phyloP scores from a whole-genome alignment of 2,113 vertebrate genomes.

The Tor tambroides region DNA sequence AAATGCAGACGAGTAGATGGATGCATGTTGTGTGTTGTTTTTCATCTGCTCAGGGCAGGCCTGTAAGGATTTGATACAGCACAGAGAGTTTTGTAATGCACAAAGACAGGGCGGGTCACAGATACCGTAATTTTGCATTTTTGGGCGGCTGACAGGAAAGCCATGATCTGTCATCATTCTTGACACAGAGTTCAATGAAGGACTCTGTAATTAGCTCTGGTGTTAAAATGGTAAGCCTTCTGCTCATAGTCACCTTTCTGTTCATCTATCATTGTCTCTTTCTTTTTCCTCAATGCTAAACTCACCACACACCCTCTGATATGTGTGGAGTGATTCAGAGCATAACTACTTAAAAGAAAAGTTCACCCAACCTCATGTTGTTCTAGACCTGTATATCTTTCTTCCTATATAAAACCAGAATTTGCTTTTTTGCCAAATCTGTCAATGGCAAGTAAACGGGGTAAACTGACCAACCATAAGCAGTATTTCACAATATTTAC shows the following conservation, averaged over 20 bases:
- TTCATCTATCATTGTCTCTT: background rate
- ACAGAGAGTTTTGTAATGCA: constrained; percentile 4
- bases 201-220: background rate
- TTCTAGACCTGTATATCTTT: background rate
- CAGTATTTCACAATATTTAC: background rate
- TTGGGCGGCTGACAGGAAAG: constrained; percentile 20
- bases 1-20: background rate
- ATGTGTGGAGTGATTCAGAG: background rate
- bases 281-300: background rate
- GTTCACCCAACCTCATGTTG: background rate
- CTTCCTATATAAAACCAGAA: background rate
- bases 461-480: background rate
- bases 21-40: background rate
- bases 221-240: background rate
- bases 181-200: background rate
- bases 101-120: background rate
- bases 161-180: constrained; percentile 5
- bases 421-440: background rate
- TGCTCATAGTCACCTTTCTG: background rate
- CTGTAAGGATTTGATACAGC: background rate
- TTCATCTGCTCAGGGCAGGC: background rate
- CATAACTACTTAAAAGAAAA: background rate
- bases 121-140: constrained; percentile 4
- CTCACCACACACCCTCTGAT: background rate
- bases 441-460: background rate